Base-by-base conservation (phyloP, 2,797 vertebrate genomes). In the Acanthiza pusilla region DNA sequence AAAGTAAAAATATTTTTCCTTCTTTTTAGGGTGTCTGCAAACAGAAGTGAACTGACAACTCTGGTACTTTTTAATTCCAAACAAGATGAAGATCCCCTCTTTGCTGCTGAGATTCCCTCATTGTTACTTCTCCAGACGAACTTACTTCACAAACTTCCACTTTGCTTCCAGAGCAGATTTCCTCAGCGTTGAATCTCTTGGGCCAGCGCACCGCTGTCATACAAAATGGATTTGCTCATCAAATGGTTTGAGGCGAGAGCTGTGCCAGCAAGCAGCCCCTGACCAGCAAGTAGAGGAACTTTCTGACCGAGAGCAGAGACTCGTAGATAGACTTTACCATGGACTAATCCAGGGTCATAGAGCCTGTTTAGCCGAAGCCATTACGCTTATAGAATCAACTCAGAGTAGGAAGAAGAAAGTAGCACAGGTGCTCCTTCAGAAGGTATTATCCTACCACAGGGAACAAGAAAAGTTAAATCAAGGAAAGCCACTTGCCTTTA, bases 381-480 rank as follows among this genome's bases (percentile, higher is more conserved):
- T 99, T 96, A 99, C 99, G 4, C 98, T 99, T 53, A 96, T 99
- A 94, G 99, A 99, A 97, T 99, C 99, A 15, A 98, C 98, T 96
- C 99, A 99, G 84, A 97, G 96, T 54, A 98, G 98, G 94, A 99
- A 99, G 94, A 99, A 99, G 83, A 98, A 99, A 91, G 93, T 99
- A 91, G 99, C 99, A 6, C 99, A 99, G 97, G 98, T 98, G 86
- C 98, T 99, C 83, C 98, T 99, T 93, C 99, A 99, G 98, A 99
- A 98, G 97, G 98, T 99, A 54, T 96, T 99, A 96, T 97, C 96
- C 76, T 97, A 98, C 97, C 98, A 98, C 97, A 98, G 97, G 96
- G 98, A 99, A 93, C 98, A 98, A 96, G 99, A 99, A 94, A 96
- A 90, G 19, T 93, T 92, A 51, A 98, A 98, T 91, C 98, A 97